These are phyloP conservation scores for Meta bourneti DNA, from an alignment of 2,888 invertebrate genomes.

Conservation along the genomic window DNA sequence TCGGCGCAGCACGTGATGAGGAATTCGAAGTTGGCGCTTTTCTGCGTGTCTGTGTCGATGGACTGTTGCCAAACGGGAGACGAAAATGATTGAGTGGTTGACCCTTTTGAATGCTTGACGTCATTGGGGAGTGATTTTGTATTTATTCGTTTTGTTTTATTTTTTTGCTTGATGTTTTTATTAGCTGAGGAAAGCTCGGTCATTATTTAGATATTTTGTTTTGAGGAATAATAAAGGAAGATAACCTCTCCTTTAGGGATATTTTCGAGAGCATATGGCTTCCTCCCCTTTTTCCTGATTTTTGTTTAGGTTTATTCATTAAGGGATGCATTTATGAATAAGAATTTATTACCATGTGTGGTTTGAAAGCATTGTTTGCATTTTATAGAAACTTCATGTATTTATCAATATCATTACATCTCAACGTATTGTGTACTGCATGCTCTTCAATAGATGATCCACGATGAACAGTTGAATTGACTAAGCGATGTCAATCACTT, in stretches of 20 bases:
- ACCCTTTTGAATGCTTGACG: constrained; percentile 74
- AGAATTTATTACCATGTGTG: too few relatives aligned
- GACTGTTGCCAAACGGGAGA: constrained; percentile 69
- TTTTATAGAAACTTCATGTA: too few relatives aligned
- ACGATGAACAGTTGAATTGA: too few relatives aligned
- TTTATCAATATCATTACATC: too few relatives aligned
- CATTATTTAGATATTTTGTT: constrained; percentile 61
- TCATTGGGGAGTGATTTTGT: constrained; percentile 49
- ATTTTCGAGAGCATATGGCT: constrained; percentile 9
- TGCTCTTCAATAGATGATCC: too few relatives aligned
- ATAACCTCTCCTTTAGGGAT: background rate
- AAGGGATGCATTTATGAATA: too few relatives aligned
- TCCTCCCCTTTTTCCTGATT: background rate
- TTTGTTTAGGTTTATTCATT: background rate
- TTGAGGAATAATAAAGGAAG: background rate
- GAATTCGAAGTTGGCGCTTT: constrained; percentile 36
- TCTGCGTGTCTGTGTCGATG: constrained; percentile 25
- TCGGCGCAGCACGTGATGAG: background rate
- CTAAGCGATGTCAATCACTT: too few relatives aligned
- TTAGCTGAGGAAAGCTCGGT: constrained; percentile 39
- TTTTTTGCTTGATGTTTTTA: constrained; percentile 61
- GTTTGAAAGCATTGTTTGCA: too few relatives aligned
- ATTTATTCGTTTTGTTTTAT: constrained; percentile 29
- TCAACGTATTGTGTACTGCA: too few relatives aligned
- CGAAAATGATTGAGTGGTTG: constrained; percentile 74